Percentiles rank a stretch among this genome's conserved stretches.
phyloP scores from a whole-genome alignment of 2,888 invertebrate genomes.

The Protonemura montana region DNA sequence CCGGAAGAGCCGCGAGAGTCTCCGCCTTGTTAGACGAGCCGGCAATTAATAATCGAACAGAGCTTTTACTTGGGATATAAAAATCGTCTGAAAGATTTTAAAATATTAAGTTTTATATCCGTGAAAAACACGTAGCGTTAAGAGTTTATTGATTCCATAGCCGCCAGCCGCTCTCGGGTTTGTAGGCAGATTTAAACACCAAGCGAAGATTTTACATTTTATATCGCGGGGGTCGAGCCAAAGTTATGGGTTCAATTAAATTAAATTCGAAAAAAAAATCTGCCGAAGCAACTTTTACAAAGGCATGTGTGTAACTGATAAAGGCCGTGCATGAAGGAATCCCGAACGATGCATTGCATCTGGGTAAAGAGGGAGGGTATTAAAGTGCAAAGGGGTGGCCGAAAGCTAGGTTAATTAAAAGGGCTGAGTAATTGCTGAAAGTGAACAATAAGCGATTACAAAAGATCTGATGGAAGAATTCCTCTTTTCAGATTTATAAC shows the following conservation, averaged over 20 bases:
- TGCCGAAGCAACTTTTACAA: background rate
- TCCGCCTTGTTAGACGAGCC: background rate
- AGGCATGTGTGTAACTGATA: background rate
- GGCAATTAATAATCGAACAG: conserved; percentile 41
- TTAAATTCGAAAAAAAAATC: background rate
- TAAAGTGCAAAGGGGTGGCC: background rate
- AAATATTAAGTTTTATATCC: conserved; percentile 15
- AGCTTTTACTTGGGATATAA: conserved; percentile 18
- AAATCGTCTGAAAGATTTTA: conserved; percentile 22
- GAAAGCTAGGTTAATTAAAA: background rate
- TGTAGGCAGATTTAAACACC: background rate
- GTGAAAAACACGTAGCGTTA: background rate
- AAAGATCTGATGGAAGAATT: conserved; percentile 39
- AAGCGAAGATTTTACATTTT: background rate
- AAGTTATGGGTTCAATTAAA: background rate
- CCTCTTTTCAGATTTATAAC: conserved; percentile 14
- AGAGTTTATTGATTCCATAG: background rate
- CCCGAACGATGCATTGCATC: background rate
- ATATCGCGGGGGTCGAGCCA: background rate
- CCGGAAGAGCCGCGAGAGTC: no score
- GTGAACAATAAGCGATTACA: conserved; percentile 45
- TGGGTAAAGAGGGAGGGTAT: no score
- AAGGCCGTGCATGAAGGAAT: background rate
- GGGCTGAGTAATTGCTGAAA: conserved; percentile 41
- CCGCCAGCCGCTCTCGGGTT: background rate